Evolutionary conservation across 2,797 vertebrate genomes (phyloP).

Genomic region (Dendrocincla fuliginosa): DNA sequence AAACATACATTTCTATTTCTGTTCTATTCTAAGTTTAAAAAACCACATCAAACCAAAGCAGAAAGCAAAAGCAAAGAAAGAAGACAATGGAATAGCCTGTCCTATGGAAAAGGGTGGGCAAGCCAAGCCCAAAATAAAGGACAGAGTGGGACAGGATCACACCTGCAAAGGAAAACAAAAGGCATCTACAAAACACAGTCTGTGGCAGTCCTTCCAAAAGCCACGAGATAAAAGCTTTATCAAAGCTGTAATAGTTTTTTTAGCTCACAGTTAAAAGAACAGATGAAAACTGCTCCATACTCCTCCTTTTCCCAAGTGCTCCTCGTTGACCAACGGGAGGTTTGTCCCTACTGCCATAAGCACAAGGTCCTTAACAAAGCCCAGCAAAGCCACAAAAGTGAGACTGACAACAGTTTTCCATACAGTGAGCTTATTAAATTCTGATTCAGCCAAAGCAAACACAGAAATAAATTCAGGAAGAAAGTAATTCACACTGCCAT

Average conservation of each 20-base stretch:
- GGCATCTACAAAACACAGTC: neutral
- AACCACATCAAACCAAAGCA: neutral
- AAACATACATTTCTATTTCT: neutral
- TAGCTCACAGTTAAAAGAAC: neutral
- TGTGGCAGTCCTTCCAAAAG: neutral
- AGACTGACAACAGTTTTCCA: neutral
- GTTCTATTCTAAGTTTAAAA: neutral
- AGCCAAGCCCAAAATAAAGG: neutral
- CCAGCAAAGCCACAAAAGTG: neutral
- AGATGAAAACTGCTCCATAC: neutral
- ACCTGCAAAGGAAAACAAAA: neutral
- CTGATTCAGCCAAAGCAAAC: neutral
- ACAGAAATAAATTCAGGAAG: neutral
- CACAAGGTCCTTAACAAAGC: neutral
- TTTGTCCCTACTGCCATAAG: neutral
- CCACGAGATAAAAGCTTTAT: neutral
- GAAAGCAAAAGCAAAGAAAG: neutral
- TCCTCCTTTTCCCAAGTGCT: neutral
- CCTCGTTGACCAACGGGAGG: neutral
- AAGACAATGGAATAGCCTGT: neutral
- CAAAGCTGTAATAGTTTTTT: neutral
- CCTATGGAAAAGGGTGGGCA: neutral
- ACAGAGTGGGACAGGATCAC: neutral
- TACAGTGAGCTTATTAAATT: neutral
- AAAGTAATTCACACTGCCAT: neutral